phyloP scores from a whole-genome alignment of 2,888 invertebrate genomes.

The Euspilapteryx auroguttella region DNA sequence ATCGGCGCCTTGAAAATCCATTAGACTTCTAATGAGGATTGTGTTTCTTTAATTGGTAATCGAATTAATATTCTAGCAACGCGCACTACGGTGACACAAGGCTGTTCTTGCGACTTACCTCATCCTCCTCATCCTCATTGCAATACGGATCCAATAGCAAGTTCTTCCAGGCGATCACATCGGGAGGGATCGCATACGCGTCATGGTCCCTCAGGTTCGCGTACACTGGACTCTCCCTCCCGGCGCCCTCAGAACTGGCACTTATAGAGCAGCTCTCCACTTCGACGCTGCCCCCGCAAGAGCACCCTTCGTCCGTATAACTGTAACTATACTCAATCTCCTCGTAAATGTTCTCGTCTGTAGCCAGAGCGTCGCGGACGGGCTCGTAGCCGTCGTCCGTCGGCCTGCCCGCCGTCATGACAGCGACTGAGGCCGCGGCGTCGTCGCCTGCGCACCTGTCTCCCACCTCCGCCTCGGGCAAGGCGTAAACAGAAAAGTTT shows the following conservation, averaged over 20 bases:
- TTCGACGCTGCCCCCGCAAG: slow-evolving; percentile 47
- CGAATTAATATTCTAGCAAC: too few species aligned
- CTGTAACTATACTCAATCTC: slow-evolving; percentile 43
- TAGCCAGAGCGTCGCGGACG: slow-evolving; percentile 36
- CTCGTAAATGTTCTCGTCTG: slow-evolving; percentile 52
- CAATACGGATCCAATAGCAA: slow-evolving; percentile 44
- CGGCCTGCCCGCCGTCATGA: slow-evolving; percentile 46
- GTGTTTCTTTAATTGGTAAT: too few species aligned
- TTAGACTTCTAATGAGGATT: too few species aligned
- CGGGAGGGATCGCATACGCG: slow-evolving; percentile 45
- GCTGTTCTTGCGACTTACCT: slow-evolving; percentile 26
- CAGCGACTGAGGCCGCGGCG: slow-evolving; percentile 21
- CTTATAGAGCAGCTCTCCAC: slow-evolving; percentile 48
- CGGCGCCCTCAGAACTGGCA: slow-evolving; percentile 42
- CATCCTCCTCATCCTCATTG: slow-evolving; percentile 59
- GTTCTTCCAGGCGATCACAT: slow-evolving; percentile 59
- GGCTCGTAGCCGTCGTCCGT: slow-evolving; percentile 50
- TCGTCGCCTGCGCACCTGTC: slow-evolving; percentile 32
- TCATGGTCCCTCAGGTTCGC: slow-evolving; percentile 47
- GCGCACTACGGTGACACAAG: too few species aligned
- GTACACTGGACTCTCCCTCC: slow-evolving; percentile 46
- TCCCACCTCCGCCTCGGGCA: slow-evolving; percentile 38
- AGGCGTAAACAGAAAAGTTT: slow-evolving; percentile 38
- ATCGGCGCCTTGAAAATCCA: too few species aligned
- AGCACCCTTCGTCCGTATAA: slow-evolving; percentile 47